A percentile compares a stretch with the other conserved stretches of the same genome.
Evolutionary conservation across 2,888 invertebrate species (phyloP).

Genomic region (Leuctra nigra): DNA sequence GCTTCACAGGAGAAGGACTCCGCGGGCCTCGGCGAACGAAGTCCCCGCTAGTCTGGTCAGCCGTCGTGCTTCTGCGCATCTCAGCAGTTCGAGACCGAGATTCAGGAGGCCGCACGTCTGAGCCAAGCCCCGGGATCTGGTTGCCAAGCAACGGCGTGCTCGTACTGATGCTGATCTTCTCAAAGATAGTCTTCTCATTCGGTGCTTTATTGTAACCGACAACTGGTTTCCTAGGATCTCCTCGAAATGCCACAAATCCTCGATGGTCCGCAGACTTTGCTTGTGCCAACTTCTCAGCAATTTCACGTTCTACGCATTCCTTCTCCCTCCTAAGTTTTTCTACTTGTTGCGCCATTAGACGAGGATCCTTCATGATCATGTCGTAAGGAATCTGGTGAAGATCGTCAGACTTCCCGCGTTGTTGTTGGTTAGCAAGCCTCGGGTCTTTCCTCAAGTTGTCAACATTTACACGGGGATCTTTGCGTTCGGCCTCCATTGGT

Average conservation of each 20-base stretch:
- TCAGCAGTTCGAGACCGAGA: too few relatives aligned
- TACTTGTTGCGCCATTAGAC: constrained; percentile 15
- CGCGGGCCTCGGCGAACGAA: constrained; percentile 9
- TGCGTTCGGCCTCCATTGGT: constrained; percentile 2
- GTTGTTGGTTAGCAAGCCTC: background rate
- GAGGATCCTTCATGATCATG: constrained; percentile 12
- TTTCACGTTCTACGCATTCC: background rate
- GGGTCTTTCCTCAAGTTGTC: constrained; percentile 3
- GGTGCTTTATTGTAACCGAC: constrained; percentile 5
- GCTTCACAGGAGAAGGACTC: constrained; percentile 17
- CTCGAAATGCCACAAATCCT: background rate
- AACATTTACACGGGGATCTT: too few relatives aligned
- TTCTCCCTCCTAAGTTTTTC: background rate
- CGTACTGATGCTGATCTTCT: too few relatives aligned
- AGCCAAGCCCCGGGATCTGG: constrained; percentile 1
- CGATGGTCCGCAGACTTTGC: background rate
- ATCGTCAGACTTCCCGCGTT: background rate
- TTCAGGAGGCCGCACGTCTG: too few relatives aligned
- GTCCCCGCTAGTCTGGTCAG: constrained; percentile 3
- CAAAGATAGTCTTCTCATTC: background rate
- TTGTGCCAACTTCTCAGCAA: background rate
- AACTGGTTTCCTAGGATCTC: background rate
- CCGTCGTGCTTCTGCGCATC: too few relatives aligned
- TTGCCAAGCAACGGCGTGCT: constrained; percentile 4
- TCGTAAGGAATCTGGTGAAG: background rate